Percentiles rank a stretch among this genome's conserved stretches.
These are phyloP conservation scores for Scaptomyza hsui DNA, from an alignment of 1,140 invertebrate species.

Conservation along the genomic window DNA sequence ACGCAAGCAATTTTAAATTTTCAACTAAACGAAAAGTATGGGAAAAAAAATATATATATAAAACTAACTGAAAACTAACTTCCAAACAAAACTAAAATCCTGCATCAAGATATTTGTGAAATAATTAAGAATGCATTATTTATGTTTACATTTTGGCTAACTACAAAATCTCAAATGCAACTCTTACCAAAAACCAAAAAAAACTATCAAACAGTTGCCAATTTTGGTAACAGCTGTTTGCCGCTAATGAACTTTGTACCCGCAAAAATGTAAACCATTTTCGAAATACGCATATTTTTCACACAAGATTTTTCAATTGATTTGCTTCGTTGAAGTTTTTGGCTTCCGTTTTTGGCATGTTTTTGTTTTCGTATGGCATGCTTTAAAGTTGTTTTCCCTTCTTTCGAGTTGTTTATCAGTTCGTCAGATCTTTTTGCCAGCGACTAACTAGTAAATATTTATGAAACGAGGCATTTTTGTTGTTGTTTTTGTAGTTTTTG, in stretches of 20 bases:
- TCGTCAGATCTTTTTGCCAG: slow-evolving; percentile 37
- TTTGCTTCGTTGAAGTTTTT: slow-evolving; percentile 46
- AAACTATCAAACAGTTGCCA: not conserved
- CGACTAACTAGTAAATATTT: slow-evolving; percentile 64
- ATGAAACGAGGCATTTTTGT: slow-evolving; percentile 59
- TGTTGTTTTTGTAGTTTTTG: slow-evolving; percentile 6
- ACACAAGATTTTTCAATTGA: slow-evolving; percentile 35
- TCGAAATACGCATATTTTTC: slow-evolving; percentile 43
- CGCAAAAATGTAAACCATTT: slow-evolving; percentile 33
- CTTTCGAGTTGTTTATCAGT: slow-evolving; percentile 55
- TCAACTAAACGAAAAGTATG: not conserved
- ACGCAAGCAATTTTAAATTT: slow-evolving; percentile 38
- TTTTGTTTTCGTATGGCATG: slow-evolving; percentile 47
- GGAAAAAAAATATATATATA: not conserved
- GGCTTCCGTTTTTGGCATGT: slow-evolving; percentile 33
- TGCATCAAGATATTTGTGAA: not conserved
- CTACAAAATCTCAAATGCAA: slow-evolving; percentile 28
- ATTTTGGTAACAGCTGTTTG: slow-evolving; percentile 6
- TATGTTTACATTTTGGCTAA: slow-evolving; percentile 49
- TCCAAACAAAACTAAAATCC: not conserved
- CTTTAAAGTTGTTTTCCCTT: slow-evolving; percentile 63
- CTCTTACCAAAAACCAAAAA: not conserved
- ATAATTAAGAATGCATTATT: slow-evolving; percentile 11
- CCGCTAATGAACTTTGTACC: slow-evolving; percentile 36
- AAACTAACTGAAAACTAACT: no score